Percentiles rank a stretch among this genome's conserved stretches.
Conservation (phyloP, 2,888 invertebrate species). For the Melipona bicolor region DNA sequence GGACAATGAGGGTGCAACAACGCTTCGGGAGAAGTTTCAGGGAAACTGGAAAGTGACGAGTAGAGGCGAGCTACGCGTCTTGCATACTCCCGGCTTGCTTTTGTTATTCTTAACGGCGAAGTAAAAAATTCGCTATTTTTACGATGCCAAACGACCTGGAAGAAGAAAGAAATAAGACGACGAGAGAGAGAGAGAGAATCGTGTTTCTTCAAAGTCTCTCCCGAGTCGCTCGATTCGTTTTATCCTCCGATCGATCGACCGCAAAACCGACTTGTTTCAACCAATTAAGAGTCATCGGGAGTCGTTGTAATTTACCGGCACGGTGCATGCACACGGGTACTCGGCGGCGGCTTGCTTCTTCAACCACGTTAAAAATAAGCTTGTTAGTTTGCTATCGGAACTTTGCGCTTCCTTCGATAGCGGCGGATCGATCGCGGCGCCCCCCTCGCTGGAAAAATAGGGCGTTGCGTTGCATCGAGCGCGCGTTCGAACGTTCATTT, state of each 20-base stretch:
- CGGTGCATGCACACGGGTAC: constrained; percentile 13
- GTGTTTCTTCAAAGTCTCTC: too few species aligned
- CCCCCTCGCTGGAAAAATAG: constrained; percentile 47
- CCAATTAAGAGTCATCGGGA: constrained; percentile 44
- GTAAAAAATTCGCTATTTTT: background rate
- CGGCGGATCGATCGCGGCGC: constrained; percentile 46
- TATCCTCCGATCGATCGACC: constrained; percentile 2
- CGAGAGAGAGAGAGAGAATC: background rate
- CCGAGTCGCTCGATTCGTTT: background rate
- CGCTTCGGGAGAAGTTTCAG: background rate
- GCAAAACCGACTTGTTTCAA: constrained; percentile 17
- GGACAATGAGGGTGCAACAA: background rate
- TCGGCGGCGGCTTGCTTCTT: constrained; percentile 28
- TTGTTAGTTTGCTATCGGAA: constrained; percentile 45
- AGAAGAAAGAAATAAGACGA: background rate
- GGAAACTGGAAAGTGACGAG: background rate
- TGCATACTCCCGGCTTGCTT: background rate
- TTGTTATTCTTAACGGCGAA: background rate
- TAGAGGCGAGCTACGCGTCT: background rate
- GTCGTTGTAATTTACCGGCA: constrained; percentile 31
- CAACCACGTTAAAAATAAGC: constrained; percentile 59
- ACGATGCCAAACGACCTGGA: background rate
- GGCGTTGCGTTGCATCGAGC: constrained; percentile 20
- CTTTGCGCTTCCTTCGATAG: constrained; percentile 31
- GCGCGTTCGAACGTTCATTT: constrained; percentile 39